Percentiles rank a stretch among this genome's conserved stretches.
These are phyloP conservation scores for Ashinkailepas kermadecensis DNA, from an alignment of 2,888 invertebrate species.

Conservation along the genomic window DNA sequence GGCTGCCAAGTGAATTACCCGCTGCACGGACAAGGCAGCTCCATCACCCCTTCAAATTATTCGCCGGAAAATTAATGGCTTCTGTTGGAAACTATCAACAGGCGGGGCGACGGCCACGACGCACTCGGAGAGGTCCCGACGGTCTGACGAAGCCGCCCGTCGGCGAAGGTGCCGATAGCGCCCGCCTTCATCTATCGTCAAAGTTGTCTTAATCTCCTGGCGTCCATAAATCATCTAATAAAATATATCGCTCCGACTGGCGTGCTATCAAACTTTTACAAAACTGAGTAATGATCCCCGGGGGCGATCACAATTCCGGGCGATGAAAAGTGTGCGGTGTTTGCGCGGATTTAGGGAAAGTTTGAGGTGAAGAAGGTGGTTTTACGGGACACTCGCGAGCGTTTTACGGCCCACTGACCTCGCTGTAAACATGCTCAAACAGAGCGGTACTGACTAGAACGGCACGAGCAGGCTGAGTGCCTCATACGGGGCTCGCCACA, in stretches of 20 bases:
- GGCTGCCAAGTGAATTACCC: background rate
- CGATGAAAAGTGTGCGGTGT: constrained; percentile 11
- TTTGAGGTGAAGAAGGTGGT: constrained; percentile 3
- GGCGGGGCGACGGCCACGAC: background rate
- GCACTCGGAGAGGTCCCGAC: background rate
- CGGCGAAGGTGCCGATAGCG: background rate
- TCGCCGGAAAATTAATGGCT: constrained; percentile 9
- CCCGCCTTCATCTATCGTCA: background rate
- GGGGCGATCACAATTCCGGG: background rate
- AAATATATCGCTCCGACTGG: background rate
- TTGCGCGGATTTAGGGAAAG: background rate
- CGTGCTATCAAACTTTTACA: constrained; percentile 9
- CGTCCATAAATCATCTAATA: constrained; percentile 6
- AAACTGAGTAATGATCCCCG: background rate
- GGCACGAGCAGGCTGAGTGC: background rate
- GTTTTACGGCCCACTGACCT: background rate
- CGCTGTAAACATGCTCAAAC: background rate
- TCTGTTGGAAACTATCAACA: constrained; percentile 9
- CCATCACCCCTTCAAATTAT: constrained; percentile 9
- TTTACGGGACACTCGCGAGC: background rate
- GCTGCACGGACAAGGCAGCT: background rate
- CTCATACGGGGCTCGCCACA: too few relatives aligned
- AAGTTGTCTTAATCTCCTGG: constrained; percentile 7
- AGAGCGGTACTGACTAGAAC: background rate
- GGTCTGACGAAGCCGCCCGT: too few relatives aligned